phyloP scores from a whole-genome alignment of 2,888 invertebrate species.

The Drosophila pullipes region DNA sequence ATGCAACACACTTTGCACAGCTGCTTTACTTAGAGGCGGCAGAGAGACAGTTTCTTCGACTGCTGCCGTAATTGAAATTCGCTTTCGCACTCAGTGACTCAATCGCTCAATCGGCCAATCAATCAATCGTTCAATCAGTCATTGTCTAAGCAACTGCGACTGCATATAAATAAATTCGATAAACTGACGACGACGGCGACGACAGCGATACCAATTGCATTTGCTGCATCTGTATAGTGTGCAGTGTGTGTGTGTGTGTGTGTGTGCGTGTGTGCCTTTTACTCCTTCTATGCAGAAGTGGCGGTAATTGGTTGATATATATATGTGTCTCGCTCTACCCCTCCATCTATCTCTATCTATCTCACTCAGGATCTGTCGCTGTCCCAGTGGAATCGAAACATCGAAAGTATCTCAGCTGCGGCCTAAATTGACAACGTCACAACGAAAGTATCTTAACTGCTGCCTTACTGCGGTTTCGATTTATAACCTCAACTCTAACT shows the following conservation, averaged over 20 bases:
- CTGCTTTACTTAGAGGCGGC: not conserved
- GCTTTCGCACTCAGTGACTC: slow-evolving; percentile 32
- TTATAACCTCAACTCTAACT: slow-evolving; percentile 5
- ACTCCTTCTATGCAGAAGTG: slow-evolving; percentile 16
- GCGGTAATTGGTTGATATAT: slow-evolving; percentile 71
- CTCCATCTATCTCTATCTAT: not conserved
- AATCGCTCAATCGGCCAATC: slow-evolving; percentile 50
- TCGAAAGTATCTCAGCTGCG: not conserved
- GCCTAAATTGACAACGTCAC: slow-evolving; percentile 10
- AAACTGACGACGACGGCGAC: slow-evolving; percentile 53
- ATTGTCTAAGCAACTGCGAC: slow-evolving; percentile 59
- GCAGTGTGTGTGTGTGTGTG: not conserved
- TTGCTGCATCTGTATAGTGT: slow-evolving; percentile 11
- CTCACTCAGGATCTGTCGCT: not conserved
- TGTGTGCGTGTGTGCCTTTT: not conserved
- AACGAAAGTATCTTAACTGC: not conserved
- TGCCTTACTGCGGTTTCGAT: slow-evolving; percentile 6
- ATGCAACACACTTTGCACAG: slow-evolving; percentile 4
- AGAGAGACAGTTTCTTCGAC: not conserved
- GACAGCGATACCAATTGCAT: slow-evolving; percentile 65
- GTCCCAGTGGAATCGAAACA: not conserved
- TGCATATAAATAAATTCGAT: slow-evolving; percentile 78
- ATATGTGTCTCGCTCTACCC: not conserved
- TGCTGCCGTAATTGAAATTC: slow-evolving; percentile 32
- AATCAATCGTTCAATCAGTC: slow-evolving; percentile 64